phyloP scores from a whole-genome alignment of 2,113 vertebrate species.

The Anseranas semipalmata region DNA sequence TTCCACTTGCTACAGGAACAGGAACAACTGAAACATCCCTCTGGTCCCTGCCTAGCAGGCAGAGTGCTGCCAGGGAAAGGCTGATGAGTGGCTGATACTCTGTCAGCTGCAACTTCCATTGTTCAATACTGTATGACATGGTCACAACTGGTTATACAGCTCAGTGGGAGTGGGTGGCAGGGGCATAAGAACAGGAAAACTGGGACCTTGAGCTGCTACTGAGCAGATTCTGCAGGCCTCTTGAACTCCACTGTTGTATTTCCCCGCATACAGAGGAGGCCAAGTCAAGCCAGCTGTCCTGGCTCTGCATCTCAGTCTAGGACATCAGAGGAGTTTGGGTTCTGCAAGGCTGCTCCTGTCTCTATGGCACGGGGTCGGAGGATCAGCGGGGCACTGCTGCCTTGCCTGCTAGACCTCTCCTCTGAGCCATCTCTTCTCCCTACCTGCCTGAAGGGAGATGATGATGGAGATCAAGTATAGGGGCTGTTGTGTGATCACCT shows the following conservation, averaged over 20 bases:
- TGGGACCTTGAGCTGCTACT: background rate
- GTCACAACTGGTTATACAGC: background rate
- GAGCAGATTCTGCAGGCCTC: background rate
- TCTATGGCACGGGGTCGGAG: background rate
- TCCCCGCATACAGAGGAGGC: rapidly evolving
- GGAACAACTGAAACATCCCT: background rate
- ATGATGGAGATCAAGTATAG: background rate
- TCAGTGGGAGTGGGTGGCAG: background rate
- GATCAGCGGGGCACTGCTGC: background rate
- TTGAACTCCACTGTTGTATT: background rate
- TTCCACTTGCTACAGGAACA: background rate
- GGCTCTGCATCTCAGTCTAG: background rate
- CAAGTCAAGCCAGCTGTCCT: background rate
- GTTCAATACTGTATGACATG: background rate
- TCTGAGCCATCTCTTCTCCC: background rate
- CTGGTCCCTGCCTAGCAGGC: background rate
- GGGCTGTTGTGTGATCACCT: background rate
- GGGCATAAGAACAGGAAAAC: background rate
- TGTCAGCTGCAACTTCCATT: background rate
- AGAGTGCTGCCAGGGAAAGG: background rate
- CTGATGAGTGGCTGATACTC: background rate
- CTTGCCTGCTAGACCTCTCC: background rate
- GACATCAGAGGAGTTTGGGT: background rate
- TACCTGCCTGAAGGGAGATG: background rate
- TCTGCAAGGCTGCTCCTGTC: background rate